Evolutionary conservation across 2,797 vertebrate species (phyloP), one percentile per base, ranked within the genome.

Genomic region (Craterocephalus amniculus): DNA sequence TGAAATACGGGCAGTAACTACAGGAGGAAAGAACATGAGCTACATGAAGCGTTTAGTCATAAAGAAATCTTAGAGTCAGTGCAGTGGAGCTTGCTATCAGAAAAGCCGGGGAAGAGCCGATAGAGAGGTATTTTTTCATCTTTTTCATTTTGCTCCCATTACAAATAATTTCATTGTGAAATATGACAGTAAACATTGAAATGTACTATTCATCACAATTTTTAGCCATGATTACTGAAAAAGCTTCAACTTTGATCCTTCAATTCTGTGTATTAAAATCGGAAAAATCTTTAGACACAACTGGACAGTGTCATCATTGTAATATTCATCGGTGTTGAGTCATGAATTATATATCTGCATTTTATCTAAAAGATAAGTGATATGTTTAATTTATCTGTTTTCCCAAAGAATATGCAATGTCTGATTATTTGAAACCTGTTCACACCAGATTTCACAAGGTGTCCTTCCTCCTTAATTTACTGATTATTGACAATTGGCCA

Each of bases 41-140:
- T 29, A 56, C 74, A 54, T 71, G 81, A 79, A 87, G 79, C 72
- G 63, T 78, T 69, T 51, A 66, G 76, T 79, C 83, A 68, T 88
- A 76, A 89, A 83, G 81, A 79, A 66, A 67, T 72, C 57, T 67
- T 3, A 10, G 55, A 8, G 35, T 70, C 61, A 14, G 66, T 1
- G 76, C 77, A 66, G 54, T 58, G 75, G 56, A 80, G 74, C 78
- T 38, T 72, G 80, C 31, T 73, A 79, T 67, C 78, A 69, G 43
- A 51, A 68, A 32, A 1, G 60, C 38, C 54, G 61, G 51, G 40
- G 14, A 2, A 67, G 61, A 14, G 35, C 38, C 63, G 68, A 78
- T 58, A 75, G 49, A 63, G 62, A 11, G 31, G 40, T 1, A 58
- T 34, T 36, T 77, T 56, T 27, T 45, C 22, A 32, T 27, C 57